Percentiles rank a stretch among this genome's conserved stretches.
These are phyloP conservation scores for Cyprinodon brontotheroides DNA, from an alignment of 2,113 vertebrate species.

Conservation along the genomic window DNA sequence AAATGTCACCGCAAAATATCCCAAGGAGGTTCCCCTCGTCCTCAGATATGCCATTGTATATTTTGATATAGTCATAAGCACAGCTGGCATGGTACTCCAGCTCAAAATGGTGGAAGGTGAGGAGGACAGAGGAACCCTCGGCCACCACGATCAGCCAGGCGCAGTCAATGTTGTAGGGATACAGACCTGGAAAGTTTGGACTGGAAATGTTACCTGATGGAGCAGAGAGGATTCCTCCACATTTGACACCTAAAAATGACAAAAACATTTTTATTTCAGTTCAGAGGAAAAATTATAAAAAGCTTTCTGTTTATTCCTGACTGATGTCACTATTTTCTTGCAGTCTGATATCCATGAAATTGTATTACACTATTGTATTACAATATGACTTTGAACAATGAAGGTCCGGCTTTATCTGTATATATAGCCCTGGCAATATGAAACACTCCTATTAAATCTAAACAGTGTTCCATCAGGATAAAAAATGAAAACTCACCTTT, in stretches of 20 bases:
- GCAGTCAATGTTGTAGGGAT: constrained; percentile 91
- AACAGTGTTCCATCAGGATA: constrained; percentile 40
- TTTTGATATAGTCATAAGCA: constrained; percentile 92
- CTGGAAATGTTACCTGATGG: constrained; percentile 91
- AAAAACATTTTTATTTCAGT: constrained; percentile 11
- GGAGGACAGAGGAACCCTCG: constrained; percentile 90
- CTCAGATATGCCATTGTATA: constrained; percentile 89
- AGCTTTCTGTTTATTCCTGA: neutral
- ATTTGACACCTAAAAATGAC: constrained; percentile 87
- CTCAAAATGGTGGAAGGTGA: constrained; percentile 92
- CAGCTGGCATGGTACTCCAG: constrained; percentile 90
- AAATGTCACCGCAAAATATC: constrained; percentile 87
- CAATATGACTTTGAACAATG: constrained; percentile 47
- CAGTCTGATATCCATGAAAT: constrained; percentile 16
- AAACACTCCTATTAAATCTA: constrained; percentile 38
- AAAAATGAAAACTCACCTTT: constrained; percentile 85
- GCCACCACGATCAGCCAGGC: constrained; percentile 95
- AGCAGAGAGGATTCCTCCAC: constrained; percentile 93
- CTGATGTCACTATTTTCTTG: constrained; percentile 6
- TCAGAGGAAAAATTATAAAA: constrained; percentile 3
- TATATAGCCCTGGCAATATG: constrained; percentile 31
- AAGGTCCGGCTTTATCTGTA: constrained; percentile 21
- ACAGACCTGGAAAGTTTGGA: constrained; percentile 92
- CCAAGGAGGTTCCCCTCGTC: constrained; percentile 93
- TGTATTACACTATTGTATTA: constrained; percentile 35